A percentile compares a stretch with the other conserved stretches of the same genome.
Conservation (phyloP, 2,797 vertebrate species). For the Harpagifer antarcticus region DNA sequence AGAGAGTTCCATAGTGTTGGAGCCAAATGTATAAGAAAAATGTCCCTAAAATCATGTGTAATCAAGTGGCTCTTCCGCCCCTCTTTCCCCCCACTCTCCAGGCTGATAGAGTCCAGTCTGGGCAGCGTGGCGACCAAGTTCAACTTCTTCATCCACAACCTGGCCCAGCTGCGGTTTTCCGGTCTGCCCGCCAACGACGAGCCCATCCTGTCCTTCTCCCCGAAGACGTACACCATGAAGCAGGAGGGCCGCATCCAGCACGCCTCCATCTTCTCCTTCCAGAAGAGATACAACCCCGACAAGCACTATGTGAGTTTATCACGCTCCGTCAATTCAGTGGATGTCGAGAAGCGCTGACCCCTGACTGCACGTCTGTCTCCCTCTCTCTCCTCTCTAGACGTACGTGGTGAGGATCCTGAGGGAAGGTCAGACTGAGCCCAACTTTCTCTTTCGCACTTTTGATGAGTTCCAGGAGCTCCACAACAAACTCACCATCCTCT, state of each 20-base stretch:
- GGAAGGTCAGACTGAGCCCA: conserved; percentile 91
- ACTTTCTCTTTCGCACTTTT: conserved; percentile 97
- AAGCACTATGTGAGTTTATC: conserved; percentile 93
- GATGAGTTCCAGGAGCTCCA: conserved; percentile 99
- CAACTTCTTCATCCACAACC: conserved; percentile 99
- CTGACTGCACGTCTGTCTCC: background rate
- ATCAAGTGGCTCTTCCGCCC: background rate
- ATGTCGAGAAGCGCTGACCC: background rate
- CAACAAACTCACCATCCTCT: conserved; percentile 96
- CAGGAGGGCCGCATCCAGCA: conserved; percentile 94
- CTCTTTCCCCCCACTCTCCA: conserved; percentile 53
- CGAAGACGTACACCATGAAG: conserved; percentile 94
- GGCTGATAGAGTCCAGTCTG: conserved; percentile 96
- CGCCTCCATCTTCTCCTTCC: conserved; percentile 95
- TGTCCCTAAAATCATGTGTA: no score
- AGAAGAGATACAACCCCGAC: conserved; percentile 98
- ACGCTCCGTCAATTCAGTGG: rapidly evolving
- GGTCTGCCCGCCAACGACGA: conserved; percentile 95
- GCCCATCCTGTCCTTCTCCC: conserved; percentile 95
- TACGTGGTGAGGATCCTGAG: conserved; percentile 94
- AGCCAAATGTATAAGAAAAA: no score
- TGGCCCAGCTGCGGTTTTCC: conserved; percentile 96
- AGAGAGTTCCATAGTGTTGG: no score
- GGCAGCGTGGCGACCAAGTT: conserved; percentile 98
- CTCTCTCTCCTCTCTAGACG: conserved; percentile 82